These are phyloP conservation scores for Andrena chrysosceles DNA, from an alignment of 2,888 invertebrate genomes.

Conservation along the genomic window DNA sequence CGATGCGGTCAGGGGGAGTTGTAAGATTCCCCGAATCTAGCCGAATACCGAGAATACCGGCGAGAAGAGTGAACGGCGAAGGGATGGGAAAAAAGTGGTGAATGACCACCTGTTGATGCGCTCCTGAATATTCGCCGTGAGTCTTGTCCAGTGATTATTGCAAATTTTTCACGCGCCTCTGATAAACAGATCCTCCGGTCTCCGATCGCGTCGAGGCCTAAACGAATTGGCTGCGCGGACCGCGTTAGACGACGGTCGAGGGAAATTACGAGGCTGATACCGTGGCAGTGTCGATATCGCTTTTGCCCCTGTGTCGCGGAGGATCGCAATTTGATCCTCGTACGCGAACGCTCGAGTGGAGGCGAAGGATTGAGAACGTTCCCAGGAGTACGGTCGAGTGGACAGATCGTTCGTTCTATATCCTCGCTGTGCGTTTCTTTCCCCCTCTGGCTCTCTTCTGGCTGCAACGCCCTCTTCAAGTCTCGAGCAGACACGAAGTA, in stretches of 20 bases:
- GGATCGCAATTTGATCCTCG: constrained; percentile 64
- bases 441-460: constrained; percentile 44
- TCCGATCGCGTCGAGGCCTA: not conserved
- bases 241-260: not conserved
- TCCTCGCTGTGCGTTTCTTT: constrained; percentile 48
- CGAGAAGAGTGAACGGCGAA: constrained; percentile 45
- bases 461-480: constrained; percentile 70
- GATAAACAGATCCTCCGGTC: not conserved
- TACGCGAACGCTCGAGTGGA: constrained; percentile 67
- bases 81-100: constrained; percentile 67
- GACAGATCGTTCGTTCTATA: constrained; percentile 65
- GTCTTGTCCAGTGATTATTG: constrained; percentile 71
- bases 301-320: constrained; percentile 22
- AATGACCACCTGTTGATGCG: constrained; percentile 80
- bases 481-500: constrained; percentile 73
- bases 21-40: constrained; percentile 54
- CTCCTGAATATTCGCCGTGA: constrained; percentile 75
- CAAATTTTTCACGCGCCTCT: constrained; percentile 53
- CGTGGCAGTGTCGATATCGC: not conserved
- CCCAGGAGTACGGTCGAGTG: constrained; percentile 71
- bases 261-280: constrained; percentile 11
- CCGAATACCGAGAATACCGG: constrained; percentile 62
- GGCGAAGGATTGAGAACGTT: constrained; percentile 68
- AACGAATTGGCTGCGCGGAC: too few relatives aligned
- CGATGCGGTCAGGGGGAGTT: constrained; percentile 16